These are phyloP conservation scores for Capricornis sumatraensis DNA, from an alignment of 2,113 vertebrate genomes.

Conservation along the genomic window DNA sequence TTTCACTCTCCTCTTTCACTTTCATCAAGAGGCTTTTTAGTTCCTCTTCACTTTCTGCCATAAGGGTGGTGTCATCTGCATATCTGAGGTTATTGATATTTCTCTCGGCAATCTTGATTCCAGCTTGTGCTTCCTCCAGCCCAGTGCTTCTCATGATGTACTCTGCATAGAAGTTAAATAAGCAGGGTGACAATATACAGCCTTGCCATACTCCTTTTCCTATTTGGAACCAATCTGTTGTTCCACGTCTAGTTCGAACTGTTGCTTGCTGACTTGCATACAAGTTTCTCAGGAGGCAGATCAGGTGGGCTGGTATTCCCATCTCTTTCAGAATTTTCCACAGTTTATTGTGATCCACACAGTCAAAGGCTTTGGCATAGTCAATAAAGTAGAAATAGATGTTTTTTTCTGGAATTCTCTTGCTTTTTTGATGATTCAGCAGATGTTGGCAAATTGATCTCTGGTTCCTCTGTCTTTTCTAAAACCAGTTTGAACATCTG, in stretches of 20 bases:
- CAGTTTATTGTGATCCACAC: neutral
- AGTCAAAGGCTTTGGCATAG: neutral
- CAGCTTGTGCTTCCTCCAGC: neutral
- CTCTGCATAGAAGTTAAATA: neutral
- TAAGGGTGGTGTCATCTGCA: neutral
- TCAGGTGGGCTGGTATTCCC: neutral
- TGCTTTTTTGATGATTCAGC: neutral
- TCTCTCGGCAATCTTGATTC: fast-evolving
- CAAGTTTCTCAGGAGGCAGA: neutral
- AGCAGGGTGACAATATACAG: neutral
- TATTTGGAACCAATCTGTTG: neutral
- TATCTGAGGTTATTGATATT: neutral
- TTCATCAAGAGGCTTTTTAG: neutral
- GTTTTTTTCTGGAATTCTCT: neutral
- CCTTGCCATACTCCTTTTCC: fast-evolving
- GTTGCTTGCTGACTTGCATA: neutral
- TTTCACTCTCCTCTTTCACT: neutral
- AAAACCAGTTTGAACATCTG: neutral
- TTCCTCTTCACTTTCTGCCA: neutral
- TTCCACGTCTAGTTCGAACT: neutral
- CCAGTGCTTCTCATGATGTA: neutral
- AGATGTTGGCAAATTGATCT: neutral
- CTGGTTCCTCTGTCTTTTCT: neutral
- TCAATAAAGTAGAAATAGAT: neutral
- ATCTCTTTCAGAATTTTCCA: neutral